Conservation (phyloP, 2,888 invertebrate species). For the Cybosia mesomella region DNA sequence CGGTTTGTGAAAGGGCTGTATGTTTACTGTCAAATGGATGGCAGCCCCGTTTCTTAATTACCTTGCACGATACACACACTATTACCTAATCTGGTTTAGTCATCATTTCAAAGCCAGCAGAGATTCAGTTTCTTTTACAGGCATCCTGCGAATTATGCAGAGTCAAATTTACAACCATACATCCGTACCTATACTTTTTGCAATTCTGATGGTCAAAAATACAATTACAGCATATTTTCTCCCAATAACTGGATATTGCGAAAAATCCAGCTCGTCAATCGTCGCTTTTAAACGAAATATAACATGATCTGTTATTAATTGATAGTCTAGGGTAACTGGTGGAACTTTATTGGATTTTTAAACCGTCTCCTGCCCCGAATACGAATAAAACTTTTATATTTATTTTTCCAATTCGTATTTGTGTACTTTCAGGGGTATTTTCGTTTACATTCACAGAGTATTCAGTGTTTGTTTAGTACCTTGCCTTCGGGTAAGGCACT, state of each 20-base stretch:
- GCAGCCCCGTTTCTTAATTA: too few relatives aligned
- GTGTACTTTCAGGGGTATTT: conserved; percentile 13
- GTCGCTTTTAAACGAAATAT: background rate
- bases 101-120: too few relatives aligned
- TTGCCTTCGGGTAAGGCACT: conserved; percentile 9
- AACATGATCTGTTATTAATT: conserved; percentile 33
- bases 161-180: too few relatives aligned
- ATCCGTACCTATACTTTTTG: background rate
- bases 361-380: conserved; percentile 18
- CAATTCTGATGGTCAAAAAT: background rate
- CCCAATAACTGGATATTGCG: background rate
- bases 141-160: background rate
- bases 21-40: too few relatives aligned
- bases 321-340: conserved; percentile 15
- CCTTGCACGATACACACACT: too few relatives aligned
- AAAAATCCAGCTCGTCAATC: background rate
- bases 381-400: conserved; percentile 31
- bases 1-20: too few relatives aligned
- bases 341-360: conserved; percentile 24
- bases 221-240: background rate
- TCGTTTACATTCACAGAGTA: background rate
- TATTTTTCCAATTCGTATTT: conserved; percentile 23
- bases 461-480: conserved; percentile 14
- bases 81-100: too few relatives aligned
- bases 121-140: too few relatives aligned